phyloP scores from a whole-genome alignment of 2,113 vertebrate species.

The Scytalopus superciliaris region DNA sequence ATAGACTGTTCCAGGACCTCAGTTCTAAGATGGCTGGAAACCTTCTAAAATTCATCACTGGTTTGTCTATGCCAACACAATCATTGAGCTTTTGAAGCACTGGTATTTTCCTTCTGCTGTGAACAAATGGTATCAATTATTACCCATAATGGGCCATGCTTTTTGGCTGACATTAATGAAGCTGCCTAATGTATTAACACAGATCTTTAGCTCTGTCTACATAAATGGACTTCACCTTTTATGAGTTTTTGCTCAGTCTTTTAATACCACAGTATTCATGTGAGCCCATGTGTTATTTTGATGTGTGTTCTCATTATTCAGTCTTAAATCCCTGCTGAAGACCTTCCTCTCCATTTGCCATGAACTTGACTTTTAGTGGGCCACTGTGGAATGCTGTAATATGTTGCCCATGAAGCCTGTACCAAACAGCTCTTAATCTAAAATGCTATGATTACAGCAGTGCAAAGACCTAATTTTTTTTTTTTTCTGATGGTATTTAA shows the following conservation, averaged over 20 bases:
- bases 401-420: neutral
- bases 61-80: neutral
- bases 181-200: neutral
- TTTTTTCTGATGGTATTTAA: neutral
- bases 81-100: neutral
- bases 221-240: constrained; percentile 13
- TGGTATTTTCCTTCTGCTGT: neutral
- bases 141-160: neutral
- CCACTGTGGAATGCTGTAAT: neutral
- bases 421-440: neutral
- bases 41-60: neutral
- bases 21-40: neutral
- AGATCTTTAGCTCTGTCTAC: neutral
- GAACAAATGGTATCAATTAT: constrained; percentile 15
- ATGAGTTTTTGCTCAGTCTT: constrained; percentile 28
- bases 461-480: neutral
- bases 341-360: neutral
- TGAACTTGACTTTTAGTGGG: constrained; percentile 46
- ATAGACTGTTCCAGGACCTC: neutral
- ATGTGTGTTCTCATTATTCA: constrained; percentile 1
- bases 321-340: neutral
- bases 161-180: constrained; percentile 16
- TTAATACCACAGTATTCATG: neutral
- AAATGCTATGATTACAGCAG: neutral
- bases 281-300: neutral